These are phyloP conservation scores for Aricia artaxerxes DNA, from an alignment of 2,888 invertebrate genomes.

Conservation along the genomic window DNA sequence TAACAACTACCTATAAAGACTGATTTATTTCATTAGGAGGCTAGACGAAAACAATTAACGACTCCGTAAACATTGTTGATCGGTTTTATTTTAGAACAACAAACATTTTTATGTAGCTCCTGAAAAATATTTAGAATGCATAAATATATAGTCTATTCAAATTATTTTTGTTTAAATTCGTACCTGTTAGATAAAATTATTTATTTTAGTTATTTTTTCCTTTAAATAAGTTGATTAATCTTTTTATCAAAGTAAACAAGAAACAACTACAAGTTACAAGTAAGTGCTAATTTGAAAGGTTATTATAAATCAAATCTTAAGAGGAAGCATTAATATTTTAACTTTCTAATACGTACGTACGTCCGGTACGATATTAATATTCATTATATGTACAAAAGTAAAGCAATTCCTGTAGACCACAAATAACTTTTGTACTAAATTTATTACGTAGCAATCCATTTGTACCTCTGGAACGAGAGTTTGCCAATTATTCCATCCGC, in stretches of 20 bases:
- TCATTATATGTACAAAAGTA: conserved; percentile 39
- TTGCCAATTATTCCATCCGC: conserved; percentile 64
- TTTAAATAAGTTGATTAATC: not conserved
- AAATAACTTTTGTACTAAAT: conserved; percentile 59
- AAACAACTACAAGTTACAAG: too few relatives aligned
- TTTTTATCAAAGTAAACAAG: not conserved
- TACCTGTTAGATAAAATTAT: not conserved
- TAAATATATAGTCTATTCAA: too few relatives aligned
- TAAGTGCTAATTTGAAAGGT: not conserved
- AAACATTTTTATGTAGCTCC: not conserved
- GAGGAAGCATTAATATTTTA: not conserved
- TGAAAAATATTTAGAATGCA: not conserved
- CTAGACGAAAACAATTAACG: conserved; percentile 47
- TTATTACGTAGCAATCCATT: conserved; percentile 51
- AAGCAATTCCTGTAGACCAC: conserved; percentile 51
- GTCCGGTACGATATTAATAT: conserved; percentile 33
- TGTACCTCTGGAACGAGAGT: conserved; percentile 49
- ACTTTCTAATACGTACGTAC: not conserved
- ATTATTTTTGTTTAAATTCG: not conserved
- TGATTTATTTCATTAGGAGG: conserved; percentile 50
- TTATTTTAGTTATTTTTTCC: too few relatives aligned
- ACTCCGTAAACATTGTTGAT: conserved; percentile 35
- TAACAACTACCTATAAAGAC: conserved; percentile 47
- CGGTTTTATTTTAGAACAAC: conserved; percentile 12
- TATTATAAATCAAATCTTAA: not conserved